These are phyloP conservation scores for Butorides virescens DNA, from an alignment of 2,113 vertebrate genomes.

Conservation along the genomic window DNA sequence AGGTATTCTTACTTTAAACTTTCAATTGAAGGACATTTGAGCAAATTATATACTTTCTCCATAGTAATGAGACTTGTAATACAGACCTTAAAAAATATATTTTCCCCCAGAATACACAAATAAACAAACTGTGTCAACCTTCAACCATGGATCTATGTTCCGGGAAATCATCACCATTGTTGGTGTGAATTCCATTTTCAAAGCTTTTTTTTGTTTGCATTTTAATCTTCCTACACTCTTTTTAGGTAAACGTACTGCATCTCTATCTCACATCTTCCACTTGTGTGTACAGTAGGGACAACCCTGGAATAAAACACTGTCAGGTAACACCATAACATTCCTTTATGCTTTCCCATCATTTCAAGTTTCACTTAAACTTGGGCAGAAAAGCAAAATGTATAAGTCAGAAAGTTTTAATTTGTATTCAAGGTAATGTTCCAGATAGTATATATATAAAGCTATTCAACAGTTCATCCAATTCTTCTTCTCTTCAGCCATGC, in stretches of 20 bases:
- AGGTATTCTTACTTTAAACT: background rate
- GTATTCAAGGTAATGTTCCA: background rate
- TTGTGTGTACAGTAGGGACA: background rate
- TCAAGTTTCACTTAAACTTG: background rate
- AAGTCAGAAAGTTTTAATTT: background rate
- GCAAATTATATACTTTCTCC: background rate
- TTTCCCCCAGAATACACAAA: background rate
- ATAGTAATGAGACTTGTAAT: background rate
- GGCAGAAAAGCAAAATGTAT: background rate
- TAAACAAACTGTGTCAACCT: background rate
- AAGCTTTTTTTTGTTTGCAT: background rate
- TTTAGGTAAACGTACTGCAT: background rate
- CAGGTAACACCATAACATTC: background rate
- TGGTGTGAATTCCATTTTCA: background rate
- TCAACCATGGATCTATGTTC: background rate
- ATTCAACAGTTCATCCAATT: background rate
- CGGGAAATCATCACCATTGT: background rate
- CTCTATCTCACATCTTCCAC: background rate
- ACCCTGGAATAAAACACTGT: background rate
- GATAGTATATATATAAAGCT: background rate
- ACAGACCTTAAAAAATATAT: rapidly evolving
- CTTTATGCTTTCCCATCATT: background rate
- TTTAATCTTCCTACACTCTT: background rate
- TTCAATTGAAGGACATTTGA: background rate
- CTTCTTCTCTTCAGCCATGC: background rate